A percentile compares a stretch with the other conserved stretches of the same genome.
phyloP scores from a whole-genome alignment of 2,888 invertebrate genomes.

The Embidobia sp. region DNA sequence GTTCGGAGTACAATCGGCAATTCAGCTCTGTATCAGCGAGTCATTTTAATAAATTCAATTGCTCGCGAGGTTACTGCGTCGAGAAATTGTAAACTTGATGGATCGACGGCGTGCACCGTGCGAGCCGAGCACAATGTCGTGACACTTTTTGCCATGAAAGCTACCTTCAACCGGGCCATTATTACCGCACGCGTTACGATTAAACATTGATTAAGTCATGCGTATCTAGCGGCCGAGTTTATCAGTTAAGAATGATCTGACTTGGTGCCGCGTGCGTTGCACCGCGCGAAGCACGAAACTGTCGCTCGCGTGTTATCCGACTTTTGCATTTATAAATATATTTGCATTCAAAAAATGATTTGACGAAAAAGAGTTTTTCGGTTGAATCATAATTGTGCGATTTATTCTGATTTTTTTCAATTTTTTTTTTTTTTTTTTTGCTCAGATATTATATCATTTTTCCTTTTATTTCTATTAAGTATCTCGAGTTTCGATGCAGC shows the following conservation, averaged over 20 bases:
- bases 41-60: slow-evolving; percentile 35
- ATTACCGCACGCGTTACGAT: slow-evolving; percentile 14
- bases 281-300: slow-evolving; percentile 35
- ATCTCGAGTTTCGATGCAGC: background rate
- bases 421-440: no score
- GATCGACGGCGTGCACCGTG: slow-evolving; percentile 1
- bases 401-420: no score
- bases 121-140: slow-evolving; percentile 11
- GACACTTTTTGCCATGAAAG: slow-evolving; percentile 22
- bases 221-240: slow-evolving; percentile 30
- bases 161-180: background rate
- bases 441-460: background rate
- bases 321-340: slow-evolving; percentile 4
- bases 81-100: background rate
- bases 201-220: slow-evolving; percentile 40
- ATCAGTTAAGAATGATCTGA: slow-evolving; percentile 40
- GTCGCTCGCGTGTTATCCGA: slow-evolving; percentile 17
- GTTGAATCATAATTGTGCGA: no score
- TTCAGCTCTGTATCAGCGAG: slow-evolving; percentile 19
- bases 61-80: slow-evolving; percentile 7
- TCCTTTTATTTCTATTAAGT: background rate
- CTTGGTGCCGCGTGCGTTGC: slow-evolving; percentile 27
- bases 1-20: slow-evolving; percentile 1
- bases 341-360: background rate
- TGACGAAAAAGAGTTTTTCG: no score